Conservation (phyloP, 2,113 vertebrate species). For the Lophura nycthemera region DNA sequence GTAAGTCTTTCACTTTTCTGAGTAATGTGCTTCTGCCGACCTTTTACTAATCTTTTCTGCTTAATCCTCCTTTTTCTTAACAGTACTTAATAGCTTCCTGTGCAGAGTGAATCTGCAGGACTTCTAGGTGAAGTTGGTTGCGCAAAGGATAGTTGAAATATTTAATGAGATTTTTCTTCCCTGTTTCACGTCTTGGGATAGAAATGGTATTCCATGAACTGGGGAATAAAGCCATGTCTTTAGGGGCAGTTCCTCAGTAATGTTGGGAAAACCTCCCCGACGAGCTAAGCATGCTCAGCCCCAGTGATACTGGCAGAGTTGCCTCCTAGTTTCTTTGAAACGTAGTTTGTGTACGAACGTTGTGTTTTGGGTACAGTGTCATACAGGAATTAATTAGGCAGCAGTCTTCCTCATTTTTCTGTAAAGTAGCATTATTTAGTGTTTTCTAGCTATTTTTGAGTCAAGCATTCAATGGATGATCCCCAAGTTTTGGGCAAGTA, state of each 20-base stretch:
- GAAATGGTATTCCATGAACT: too few species aligned
- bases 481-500: background rate
- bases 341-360: background rate
- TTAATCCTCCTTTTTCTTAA: background rate
- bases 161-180: background rate
- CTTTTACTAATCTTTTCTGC: background rate
- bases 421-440: background rate
- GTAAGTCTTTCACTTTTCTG: background rate
- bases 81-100: background rate
- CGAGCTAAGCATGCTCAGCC: background rate
- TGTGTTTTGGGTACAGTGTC: background rate
- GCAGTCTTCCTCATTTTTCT: background rate
- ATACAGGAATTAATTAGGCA: background rate
- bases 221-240: background rate
- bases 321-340: background rate
- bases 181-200: too few species aligned
- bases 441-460: background rate
- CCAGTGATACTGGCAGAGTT: background rate
- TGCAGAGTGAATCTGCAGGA: too few species aligned
- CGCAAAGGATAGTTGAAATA: background rate
- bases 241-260: background rate
- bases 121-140: background rate
- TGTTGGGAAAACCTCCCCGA: background rate
- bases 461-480: background rate
- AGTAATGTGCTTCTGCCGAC: background rate